These are phyloP conservation scores for Theocolax elegans DNA, from an alignment of 1,140 invertebrate species.

Conservation along the genomic window DNA sequence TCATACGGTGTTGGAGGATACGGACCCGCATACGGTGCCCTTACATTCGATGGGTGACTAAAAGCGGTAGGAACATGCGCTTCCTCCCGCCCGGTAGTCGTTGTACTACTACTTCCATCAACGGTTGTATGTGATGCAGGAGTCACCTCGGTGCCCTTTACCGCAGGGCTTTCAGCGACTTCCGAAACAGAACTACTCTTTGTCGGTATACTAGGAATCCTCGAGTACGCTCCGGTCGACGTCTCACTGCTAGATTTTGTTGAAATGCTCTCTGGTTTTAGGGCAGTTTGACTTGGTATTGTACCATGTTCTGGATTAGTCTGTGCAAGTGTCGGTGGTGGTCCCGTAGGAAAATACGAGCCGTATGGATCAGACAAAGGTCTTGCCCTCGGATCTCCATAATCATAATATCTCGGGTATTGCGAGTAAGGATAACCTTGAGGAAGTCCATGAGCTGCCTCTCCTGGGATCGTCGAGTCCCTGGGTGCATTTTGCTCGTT, in stretches of 20 bases:
- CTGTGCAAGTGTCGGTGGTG: constrained; percentile 23
- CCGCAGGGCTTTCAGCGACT: constrained; percentile 20
- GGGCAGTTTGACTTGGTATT: constrained; percentile 43
- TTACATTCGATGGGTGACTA: constrained; percentile 64
- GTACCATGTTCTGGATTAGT: constrained; percentile 49
- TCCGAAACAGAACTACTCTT: constrained; percentile 5
- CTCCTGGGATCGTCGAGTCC: constrained; percentile 44
- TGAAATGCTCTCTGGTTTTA: constrained; percentile 48
- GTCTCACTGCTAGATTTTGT: constrained; percentile 53
- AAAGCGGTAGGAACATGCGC: constrained; percentile 58
- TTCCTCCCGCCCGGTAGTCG: constrained; percentile 50
- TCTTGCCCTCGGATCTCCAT: constrained; percentile 59
- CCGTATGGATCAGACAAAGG: constrained; percentile 59
- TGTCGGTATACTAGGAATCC: neutral
- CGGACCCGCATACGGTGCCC: constrained; percentile 61
- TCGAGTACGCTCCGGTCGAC: constrained; percentile 9
- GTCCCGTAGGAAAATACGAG: constrained; percentile 51
- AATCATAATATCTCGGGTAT: constrained; percentile 65
- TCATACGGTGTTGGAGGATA: constrained; percentile 68
- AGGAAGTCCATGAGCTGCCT: constrained; percentile 48
- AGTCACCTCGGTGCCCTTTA: constrained; percentile 22
- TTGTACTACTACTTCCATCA: neutral
- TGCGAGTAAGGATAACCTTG: constrained; percentile 64
- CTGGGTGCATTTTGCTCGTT: constrained; percentile 4
- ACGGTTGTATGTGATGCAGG: constrained; percentile 24